Evolutionary conservation across 2,888 invertebrate species (phyloP), one percentile per base, ranked within the genome.

Genomic region (Leptinotarsa juncta): DNA sequence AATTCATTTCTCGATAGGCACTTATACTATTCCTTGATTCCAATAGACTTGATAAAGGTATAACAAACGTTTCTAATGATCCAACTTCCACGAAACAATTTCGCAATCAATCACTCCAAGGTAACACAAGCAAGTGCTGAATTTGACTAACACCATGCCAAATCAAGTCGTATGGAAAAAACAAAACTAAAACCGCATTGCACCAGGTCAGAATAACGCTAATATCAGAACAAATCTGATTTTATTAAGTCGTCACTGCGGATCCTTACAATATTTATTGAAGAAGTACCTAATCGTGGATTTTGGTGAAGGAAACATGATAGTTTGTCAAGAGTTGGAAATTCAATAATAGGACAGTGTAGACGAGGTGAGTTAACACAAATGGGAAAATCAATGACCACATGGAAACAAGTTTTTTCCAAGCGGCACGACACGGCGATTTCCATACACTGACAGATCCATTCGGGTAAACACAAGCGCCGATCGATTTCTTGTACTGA

Each of bases 341-440:
- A 70, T 51, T 50, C 65, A 51, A 49, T 70, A 50, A 70, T 26
- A 5, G n/a, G 26, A n/a, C 26, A 16, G 18, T 26, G 23, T 57
- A 57, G 42, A 70, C 70, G 70, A 51, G 65, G 18, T 42, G 23
- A 23, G 65, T 62, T 20, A n/a, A 26, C n/a, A n/a, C 48, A 65
- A 70, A 70, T 65, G 50, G 51, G 49, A 70, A 70, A 70, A 70
- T 70, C 70, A 32, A 70, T 70, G 15, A 57, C 65, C 23, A 20
- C 15, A 51, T 62, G 65, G 18, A 69, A 69, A 69, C 57, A 42
- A 67, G n/a, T 53, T 53, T 62, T 26, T 32, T 51, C 51, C 51
- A 48, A 57, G 57, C 4, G 26, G 57, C 57, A 57, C 57, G 26
- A 23, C 57, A 57, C 23, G 15, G 23, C 20, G 3, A 57, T 57